phyloP scores from a whole-genome alignment of 1,140 invertebrate species.

The Drosophila sp. region DNA sequence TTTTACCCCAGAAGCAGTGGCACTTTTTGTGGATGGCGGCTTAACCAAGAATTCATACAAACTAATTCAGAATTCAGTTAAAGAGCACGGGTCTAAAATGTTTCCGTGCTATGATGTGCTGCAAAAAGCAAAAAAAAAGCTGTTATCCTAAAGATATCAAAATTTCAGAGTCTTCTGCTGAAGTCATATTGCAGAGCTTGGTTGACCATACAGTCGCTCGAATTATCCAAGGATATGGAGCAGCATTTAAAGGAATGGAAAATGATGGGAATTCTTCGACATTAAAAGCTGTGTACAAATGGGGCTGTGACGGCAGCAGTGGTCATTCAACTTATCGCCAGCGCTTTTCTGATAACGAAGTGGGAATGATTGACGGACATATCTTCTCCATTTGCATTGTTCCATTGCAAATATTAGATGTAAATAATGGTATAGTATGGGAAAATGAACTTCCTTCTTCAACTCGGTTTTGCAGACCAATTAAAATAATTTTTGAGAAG shows the following conservation, averaged over 20 bases:
- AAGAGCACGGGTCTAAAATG: constrained; percentile 12
- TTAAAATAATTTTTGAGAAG: constrained; percentile 22
- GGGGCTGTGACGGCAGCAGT: constrained; percentile 42
- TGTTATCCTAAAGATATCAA: background rate
- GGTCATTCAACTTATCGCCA: constrained; percentile 30
- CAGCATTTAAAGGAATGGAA: constrained; percentile 3
- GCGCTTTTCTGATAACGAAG: constrained; percentile 31
- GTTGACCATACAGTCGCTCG: constrained; percentile 2
- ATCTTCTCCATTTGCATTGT: constrained; percentile 36
- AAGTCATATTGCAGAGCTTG: background rate
- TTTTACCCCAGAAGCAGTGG: constrained; percentile 5
- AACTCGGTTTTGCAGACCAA: constrained; percentile 20
- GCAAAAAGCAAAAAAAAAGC: constrained; percentile 11
- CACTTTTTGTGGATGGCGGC: constrained; percentile 12
- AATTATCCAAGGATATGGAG: constrained; percentile 2
- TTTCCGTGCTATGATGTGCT: constrained; percentile 17
- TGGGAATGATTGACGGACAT: constrained; percentile 29
- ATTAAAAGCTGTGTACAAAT: constrained; percentile 35
- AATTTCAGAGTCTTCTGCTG: background rate
- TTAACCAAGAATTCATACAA: constrained; percentile 13
- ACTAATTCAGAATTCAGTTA: constrained; percentile 11
- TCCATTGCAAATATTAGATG: constrained; percentile 23
- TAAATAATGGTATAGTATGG: constrained; percentile 2
- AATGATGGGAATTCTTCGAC: background rate
- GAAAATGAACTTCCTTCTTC: constrained; percentile 21